Evolutionary conservation across 2,113 vertebrate species (phyloP).

Genomic region (Pheucticus melanocephalus): DNA sequence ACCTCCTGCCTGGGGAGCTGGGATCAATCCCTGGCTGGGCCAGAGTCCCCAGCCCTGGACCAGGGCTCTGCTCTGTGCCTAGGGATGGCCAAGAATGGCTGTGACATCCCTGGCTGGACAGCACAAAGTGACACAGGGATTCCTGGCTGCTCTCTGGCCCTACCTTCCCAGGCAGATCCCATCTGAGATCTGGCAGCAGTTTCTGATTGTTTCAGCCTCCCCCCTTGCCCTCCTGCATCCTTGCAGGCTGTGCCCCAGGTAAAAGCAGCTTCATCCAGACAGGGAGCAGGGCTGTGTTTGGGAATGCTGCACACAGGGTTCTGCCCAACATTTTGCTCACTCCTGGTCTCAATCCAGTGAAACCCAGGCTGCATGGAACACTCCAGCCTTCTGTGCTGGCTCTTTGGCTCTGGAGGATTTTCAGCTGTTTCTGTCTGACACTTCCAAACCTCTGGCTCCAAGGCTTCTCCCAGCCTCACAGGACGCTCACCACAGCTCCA

Average conservation of each 20-base stretch:
- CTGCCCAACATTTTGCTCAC: not conserved
- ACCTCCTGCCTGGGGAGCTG: not conserved
- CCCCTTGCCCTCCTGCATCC: not conserved
- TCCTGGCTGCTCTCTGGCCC: not conserved
- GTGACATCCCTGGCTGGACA: not conserved
- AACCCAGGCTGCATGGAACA: not conserved
- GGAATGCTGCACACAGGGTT: not conserved
- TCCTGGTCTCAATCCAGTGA: not conserved
- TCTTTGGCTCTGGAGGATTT: not conserved
- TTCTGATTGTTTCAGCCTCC: not conserved
- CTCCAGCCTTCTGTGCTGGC: not conserved
- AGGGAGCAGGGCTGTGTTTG: not conserved
- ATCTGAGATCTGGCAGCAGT: not conserved
- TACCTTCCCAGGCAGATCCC: not conserved
- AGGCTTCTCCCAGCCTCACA: not conserved
- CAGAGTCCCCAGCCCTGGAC: not conserved
- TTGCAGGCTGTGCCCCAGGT: not conserved
- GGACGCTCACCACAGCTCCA: not conserved
- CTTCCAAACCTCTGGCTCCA: not conserved
- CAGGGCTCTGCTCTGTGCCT: not conserved
- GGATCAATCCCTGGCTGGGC: not conserved
- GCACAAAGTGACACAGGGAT: not conserved
- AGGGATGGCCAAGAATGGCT: not conserved
- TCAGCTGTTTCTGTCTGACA: not conserved
- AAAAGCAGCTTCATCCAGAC: not conserved